These are phyloP conservation scores for Turdus rufiventris DNA, from an alignment of 2,113 vertebrate genomes.

Conservation along the genomic window DNA sequence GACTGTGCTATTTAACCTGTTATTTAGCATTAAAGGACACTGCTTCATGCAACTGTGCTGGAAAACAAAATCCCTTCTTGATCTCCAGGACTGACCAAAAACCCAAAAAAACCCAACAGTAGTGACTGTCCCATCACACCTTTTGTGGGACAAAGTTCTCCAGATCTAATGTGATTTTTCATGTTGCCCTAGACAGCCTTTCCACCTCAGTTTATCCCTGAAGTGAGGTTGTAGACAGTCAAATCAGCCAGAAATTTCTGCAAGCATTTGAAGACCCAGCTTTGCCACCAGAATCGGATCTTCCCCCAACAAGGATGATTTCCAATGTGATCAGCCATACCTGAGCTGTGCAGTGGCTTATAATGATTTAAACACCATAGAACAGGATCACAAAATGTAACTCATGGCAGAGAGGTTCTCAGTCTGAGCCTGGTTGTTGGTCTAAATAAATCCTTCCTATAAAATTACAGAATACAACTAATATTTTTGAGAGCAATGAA, in stretches of 20 bases:
- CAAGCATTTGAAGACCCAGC: background rate
- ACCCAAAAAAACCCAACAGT: background rate
- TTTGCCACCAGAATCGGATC: background rate
- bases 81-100: background rate
- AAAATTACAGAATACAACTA: background rate
- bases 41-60: background rate
- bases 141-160: background rate
- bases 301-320: background rate
- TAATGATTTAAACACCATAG: background rate
- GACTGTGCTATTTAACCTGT: background rate
- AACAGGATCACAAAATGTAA: background rate
- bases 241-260: background rate
- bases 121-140: fast-evolving
- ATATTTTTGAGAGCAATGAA: background rate
- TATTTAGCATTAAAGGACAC: background rate
- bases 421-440: background rate
- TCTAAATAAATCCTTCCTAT: background rate
- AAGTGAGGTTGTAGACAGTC: background rate
- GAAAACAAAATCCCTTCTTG: background rate
- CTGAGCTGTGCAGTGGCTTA: background rate
- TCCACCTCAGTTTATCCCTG: background rate
- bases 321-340: background rate
- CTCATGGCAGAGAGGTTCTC: background rate
- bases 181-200: background rate
- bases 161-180: background rate